These are phyloP conservation scores for Percopsis omiscomaycus DNA, from an alignment of 2,797 vertebrate species.

Conservation along the genomic window DNA sequence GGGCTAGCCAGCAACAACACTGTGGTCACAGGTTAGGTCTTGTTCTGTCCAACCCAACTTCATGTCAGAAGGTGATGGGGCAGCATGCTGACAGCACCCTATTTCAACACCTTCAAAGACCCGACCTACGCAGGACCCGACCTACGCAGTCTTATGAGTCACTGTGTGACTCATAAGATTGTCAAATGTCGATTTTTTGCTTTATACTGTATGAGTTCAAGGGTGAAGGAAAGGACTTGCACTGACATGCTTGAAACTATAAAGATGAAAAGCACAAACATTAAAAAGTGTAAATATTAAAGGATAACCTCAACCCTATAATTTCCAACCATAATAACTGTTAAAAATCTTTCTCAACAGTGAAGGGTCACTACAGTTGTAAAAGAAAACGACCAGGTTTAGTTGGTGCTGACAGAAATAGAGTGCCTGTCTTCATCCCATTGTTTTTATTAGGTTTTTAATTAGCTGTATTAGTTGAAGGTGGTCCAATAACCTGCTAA, in stretches of 20 bases:
- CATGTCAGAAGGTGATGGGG: constrained; percentile 54
- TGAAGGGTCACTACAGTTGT: no score
- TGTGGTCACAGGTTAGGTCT: constrained; percentile 36
- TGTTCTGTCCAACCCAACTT: constrained; percentile 37
- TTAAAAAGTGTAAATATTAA: no score
- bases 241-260: not conserved
- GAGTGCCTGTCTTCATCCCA: no score
- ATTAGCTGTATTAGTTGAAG: no score
- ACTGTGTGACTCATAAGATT: constrained; percentile 4
- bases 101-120: constrained; percentile 55
- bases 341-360: no score
- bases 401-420: no score
- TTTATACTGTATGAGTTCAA: constrained; percentile 5
- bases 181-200: not conserved
- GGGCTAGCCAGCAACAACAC: constrained; percentile 61
- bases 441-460: no score
- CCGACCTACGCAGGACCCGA: constrained; percentile 8
- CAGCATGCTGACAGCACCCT: constrained; percentile 56
- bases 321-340: no score
- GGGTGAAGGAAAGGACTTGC: not conserved
- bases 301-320: no score
- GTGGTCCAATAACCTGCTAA: no score
- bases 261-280: not conserved
- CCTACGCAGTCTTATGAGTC: constrained; percentile 36
- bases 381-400: no score